Base-by-base conservation (phyloP, 2,797 vertebrate species). In the Capromys pilorides region DNA sequence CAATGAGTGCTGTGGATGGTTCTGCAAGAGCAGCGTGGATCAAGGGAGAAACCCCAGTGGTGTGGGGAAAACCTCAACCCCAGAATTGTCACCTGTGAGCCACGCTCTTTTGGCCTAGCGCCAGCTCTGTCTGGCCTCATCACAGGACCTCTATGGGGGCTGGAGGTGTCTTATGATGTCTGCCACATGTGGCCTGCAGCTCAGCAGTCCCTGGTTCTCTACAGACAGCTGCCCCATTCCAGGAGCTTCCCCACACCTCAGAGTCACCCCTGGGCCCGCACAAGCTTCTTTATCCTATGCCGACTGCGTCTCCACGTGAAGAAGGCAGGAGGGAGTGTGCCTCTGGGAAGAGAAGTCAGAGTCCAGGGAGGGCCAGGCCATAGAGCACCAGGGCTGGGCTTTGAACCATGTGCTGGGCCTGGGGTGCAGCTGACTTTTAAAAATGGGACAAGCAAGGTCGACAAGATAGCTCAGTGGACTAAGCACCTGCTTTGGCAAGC, bases 1-100 rank as follows among this genome's bases (percentile, higher is more conserved):
- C 96, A 96, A 97, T 83, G 80, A 95, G 97, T 94, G 87, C 81
- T 86, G 51, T 69, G 94, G 80, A 87, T 97, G 96, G 90, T 96
- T 59, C 57, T 87, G 94, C 36, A 94, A n/a, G 75, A 97, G 97
- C 88, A 91, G 95, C 95, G 97, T 94, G 82, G 57, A 95, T 96
- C 5, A 33, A 26, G 0, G 41, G 91, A 90, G 66, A 88, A 83
- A 94, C 92, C 95, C 41, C 71, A 96, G 94, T 80, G 51, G 66
- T 67, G 86, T 64, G 66, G 36, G 64, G 89, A 79, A 88, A 78
- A 96, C 96, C 94, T 95, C 64, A 97, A 97, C 95, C 97, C 80
- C 69, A 78, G 54, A 93, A 81, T 92, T 73, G 88, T 26, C 91
- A 33, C 84, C 93, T 94, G 73, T 89, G 59, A 85, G 21, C 73